A percentile compares a stretch with the other conserved stretches of the same genome.
These are phyloP conservation scores for Onychomys torridus DNA, from an alignment of 2,797 vertebrate genomes.

Conservation along the genomic window DNA sequence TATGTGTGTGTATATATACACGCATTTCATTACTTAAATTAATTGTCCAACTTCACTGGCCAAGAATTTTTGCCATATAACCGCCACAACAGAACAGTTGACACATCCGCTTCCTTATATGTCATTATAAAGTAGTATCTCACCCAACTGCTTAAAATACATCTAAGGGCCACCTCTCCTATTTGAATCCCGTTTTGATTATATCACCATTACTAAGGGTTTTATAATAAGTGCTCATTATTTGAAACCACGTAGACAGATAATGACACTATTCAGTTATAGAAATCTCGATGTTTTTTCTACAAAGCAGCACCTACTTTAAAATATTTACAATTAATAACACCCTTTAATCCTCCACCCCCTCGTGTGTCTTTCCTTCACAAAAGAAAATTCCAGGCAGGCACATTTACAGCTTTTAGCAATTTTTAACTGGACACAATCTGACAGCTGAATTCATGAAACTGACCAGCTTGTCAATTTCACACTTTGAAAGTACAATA, in stretches of 20 bases:
- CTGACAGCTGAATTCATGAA: conserved; percentile 88
- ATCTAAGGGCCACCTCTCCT: not conserved
- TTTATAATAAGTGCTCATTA: conserved; percentile 73
- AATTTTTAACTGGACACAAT: conserved; percentile 87
- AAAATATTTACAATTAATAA: conserved; percentile 85
- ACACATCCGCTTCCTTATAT: conserved; percentile 73
- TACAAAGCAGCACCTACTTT: conserved; percentile 73
- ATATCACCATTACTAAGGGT: conserved; percentile 71
- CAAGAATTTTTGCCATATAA: conserved; percentile 83
- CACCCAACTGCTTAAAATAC: conserved; percentile 59
- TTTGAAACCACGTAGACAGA: conserved; percentile 76
- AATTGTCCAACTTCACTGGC: conserved; percentile 57
- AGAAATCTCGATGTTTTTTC: conserved; percentile 30
- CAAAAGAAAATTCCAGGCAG: conserved; percentile 85
- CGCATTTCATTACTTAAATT: conserved; percentile 54
- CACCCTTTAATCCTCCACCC: conserved; percentile 66
- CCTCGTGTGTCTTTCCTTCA: conserved; percentile 78
- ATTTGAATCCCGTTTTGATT: conserved; percentile 61
- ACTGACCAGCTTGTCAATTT: conserved; percentile 88
- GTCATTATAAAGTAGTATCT: conserved; percentile 64
- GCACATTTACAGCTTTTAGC: conserved; percentile 86
- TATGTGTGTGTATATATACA: not conserved
- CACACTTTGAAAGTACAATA: conserved; percentile 85
- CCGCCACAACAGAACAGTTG: conserved; percentile 69
- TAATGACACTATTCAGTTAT: conserved; percentile 74